phyloP scores from a whole-genome alignment of 35 echinoderm and acorn worm genomes.

The Holothuria glaberrima region DNA sequence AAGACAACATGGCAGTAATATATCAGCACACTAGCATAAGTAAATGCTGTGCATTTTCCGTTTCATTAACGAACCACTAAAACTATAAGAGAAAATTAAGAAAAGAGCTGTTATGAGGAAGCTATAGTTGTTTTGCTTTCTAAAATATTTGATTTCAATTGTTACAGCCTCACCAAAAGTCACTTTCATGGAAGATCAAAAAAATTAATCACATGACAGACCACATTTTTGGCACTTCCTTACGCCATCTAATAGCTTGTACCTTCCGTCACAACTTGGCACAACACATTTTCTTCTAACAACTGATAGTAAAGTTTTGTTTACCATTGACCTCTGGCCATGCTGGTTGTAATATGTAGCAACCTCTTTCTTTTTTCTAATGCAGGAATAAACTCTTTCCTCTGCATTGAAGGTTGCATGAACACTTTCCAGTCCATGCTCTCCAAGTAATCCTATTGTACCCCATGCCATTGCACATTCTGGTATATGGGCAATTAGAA shows the following conservation, averaged over 20 bases:
- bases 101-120: no score
- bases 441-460: constrained; percentile 48
- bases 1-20: no score
- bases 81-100: no score
- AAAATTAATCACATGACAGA: neutral
- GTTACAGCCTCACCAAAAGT: no score
- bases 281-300: neutral
- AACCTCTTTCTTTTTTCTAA: constrained; percentile 8
- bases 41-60: no score
- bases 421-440: constrained; percentile 54
- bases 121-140: no score
- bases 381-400: constrained; percentile 23
- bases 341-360: constrained; percentile 3
- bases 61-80: no score
- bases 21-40: no score
- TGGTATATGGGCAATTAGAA: constrained; percentile 38
- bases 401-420: constrained; percentile 44
- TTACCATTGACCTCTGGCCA: constrained; percentile 28
- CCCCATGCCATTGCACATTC: constrained; percentile 21
- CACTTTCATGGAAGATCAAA: no score
- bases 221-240: constrained; percentile 17
- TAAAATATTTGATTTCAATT: no score
- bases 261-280: constrained; percentile 4
- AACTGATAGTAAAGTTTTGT: neutral
- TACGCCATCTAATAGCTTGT: neutral